Evolutionary conservation across 2,888 invertebrate genomes (phyloP).

Genomic region (Sisyra terminalis): DNA sequence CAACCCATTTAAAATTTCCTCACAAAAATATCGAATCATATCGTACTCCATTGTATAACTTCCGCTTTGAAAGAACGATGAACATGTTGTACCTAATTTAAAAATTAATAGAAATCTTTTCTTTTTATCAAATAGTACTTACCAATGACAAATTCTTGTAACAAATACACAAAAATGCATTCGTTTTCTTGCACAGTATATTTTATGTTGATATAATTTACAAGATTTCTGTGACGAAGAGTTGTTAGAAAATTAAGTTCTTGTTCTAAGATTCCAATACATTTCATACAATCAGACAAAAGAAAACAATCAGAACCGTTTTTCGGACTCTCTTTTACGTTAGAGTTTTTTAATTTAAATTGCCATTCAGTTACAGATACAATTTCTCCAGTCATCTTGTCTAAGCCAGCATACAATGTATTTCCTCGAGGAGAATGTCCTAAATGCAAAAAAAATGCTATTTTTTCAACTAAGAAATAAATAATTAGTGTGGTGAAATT

Average conservation of each 20-base stretch:
- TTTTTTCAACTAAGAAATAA: neutral
- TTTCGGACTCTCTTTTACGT: constrained; percentile 7
- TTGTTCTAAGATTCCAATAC: constrained; percentile 54
- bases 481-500: neutral
- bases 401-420: constrained; percentile 59
- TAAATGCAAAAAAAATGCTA: constrained; percentile 17
- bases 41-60: constrained; percentile 33
- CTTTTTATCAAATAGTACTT: constrained; percentile 10
- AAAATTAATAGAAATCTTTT: constrained; percentile 1
- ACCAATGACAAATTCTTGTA: constrained; percentile 51
- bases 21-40: constrained; percentile 46
- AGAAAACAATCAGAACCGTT: constrained; percentile 13
- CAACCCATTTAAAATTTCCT: constrained; percentile 56
- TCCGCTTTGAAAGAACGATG: constrained; percentile 32
- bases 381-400: constrained; percentile 52
- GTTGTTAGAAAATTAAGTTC: constrained; percentile 56
- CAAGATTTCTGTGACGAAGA: constrained; percentile 52
- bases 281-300: constrained; percentile 29
- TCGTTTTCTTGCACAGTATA: constrained; percentile 38
- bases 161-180: constrained; percentile 43
- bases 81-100: constrained; percentile 22
- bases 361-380: constrained; percentile 65
- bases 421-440: constrained; percentile 61
- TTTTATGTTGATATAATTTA: constrained; percentile 61
- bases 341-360: constrained; percentile 25